Conservation (phyloP, 35 echinoderm and acorn worm genomes). For the Acanthaster planci region DNA sequence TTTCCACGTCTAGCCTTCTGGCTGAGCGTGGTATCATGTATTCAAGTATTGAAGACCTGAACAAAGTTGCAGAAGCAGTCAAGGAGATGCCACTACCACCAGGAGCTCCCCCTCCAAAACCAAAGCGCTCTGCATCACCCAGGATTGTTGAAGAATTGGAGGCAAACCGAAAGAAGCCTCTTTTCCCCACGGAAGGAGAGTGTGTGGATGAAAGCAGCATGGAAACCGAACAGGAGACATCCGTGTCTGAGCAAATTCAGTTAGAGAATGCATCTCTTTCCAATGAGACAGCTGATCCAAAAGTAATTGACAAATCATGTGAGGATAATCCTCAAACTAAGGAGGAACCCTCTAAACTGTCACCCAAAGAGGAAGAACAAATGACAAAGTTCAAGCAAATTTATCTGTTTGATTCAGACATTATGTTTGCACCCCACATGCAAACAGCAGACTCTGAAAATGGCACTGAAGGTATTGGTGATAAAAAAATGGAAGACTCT, state of each 20-base stretch:
- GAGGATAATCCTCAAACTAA: neutral
- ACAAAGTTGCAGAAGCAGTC: conserved; percentile 36
- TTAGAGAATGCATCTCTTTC: neutral
- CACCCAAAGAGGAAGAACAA: neutral
- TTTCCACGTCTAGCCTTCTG: neutral
- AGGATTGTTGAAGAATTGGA: conserved; percentile 19
- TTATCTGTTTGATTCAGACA: conserved; percentile 22
- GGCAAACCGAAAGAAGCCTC: neutral
- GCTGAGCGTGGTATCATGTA: conserved; percentile 5
- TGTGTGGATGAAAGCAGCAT: neutral
- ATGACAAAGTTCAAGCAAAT: neutral
- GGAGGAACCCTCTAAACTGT: conserved; percentile 17
- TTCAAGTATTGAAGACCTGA: conserved; percentile 24
- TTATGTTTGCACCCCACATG: conserved; percentile 5
- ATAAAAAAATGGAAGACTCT: too few relatives aligned
- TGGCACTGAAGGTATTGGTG: neutral
- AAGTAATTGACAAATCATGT: neutral
- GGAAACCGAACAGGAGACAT: neutral
- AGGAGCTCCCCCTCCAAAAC: conserved; percentile 75
- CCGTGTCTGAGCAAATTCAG: neutral
- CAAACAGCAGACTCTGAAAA: neutral
- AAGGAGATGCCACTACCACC: conserved; percentile 63
- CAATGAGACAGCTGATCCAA: neutral
- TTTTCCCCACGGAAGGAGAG: neutral
- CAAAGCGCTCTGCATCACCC: conserved; percentile 55